Base-by-base conservation (phyloP, 2,888 invertebrate species). In the Orthosia cruda region DNA sequence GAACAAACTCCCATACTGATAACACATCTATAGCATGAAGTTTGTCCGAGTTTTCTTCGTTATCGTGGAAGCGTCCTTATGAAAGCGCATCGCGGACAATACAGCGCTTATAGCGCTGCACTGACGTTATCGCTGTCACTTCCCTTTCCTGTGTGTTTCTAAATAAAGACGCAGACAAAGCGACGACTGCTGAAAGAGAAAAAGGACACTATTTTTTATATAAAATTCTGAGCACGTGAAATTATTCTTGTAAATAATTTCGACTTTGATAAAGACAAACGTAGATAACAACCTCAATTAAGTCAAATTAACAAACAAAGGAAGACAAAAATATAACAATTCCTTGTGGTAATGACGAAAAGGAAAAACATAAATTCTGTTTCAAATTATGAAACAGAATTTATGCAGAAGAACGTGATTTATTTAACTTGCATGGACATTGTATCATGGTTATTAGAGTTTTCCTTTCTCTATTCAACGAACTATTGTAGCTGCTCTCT, bases 71-170 rank as follows among this genome's bases (percentile, higher is more conserved):
- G n/a, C 49, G 82, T 85, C 87, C 86, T 88, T 88, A 80, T 80
- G 81, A 81, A 81, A 79, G 81, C 85, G 85, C 83, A 77, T 74
- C 65, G 72, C 82, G 79, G 81, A 91, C 92, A 92, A 91, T 90
- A 85, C 81, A 85, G 73, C 77, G 83, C 77, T 87, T 87, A 85
- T 84, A 87, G 80, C 76, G 78, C 86, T 83, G 84, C 74, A 74
- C 84, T 87, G 90, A 89, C 91, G 89, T 88, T 92, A 92, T 92
- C 91, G 83, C 81, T 76, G 81, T 85, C 86, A 83, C 89, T 89
- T 89, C 90, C 88, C 72, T 74, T 91, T 89, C 88, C 88, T 77
- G 85, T 83, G 87, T 85, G 87, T 88, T 88, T 90, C 84, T 86
- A 84, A 87, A 87, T 87, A 86, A 80, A 84, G 74, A 77, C 73